These are phyloP conservation scores for Tenodera sinensis DNA, from an alignment of 2,888 invertebrate genomes.

Conservation along the genomic window DNA sequence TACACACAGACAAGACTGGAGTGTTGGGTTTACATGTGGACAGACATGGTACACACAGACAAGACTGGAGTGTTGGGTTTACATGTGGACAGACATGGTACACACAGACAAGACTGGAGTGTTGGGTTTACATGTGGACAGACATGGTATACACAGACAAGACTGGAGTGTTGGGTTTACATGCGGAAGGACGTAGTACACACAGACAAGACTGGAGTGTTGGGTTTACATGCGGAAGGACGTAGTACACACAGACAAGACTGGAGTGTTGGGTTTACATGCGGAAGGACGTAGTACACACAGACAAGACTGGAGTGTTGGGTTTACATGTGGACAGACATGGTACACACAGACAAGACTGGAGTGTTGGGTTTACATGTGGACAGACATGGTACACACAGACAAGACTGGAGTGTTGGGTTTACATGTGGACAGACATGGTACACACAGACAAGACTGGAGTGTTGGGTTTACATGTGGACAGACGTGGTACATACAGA, in stretches of 20 bases:
- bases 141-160: too few species aligned
- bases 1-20: background rate
- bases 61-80: background rate
- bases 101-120: background rate
- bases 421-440: too few species aligned
- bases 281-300: too few species aligned
- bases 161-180: background rate
- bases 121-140: background rate
- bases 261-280: background rate
- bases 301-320: background rate
- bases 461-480: background rate
- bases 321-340: too few species aligned
- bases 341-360: background rate
- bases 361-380: background rate
- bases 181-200: too few species aligned
- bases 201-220: background rate
- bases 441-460: background rate
- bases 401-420: background rate
- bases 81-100: too few species aligned
- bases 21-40: background rate
- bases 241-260: background rate
- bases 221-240: conserved; percentile 7
- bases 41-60: too few species aligned
- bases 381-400: too few species aligned
- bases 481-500: too few species aligned